Conservation (phyloP, 2,797 vertebrate genomes). For the Gymnoscopelus braueri region DNA sequence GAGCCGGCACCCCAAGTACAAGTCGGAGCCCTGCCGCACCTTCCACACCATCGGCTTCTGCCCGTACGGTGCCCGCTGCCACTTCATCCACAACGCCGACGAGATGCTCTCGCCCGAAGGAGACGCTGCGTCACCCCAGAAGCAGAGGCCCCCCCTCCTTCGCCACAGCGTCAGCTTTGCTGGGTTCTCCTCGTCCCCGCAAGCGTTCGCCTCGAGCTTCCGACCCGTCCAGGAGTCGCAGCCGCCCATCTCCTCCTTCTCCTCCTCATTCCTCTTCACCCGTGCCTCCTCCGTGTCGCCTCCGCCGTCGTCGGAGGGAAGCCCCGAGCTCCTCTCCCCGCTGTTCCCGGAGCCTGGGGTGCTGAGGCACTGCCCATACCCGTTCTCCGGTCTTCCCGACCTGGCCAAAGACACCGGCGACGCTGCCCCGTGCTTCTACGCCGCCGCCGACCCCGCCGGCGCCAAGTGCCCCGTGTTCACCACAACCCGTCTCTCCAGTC, state of each 20-base stretch:
- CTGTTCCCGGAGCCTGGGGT: constrained; percentile 62
- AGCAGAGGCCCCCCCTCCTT: constrained; percentile 69
- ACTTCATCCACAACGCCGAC: constrained; percentile 87
- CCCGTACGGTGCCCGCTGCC: constrained; percentile 85
- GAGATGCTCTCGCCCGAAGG: constrained; percentile 52
- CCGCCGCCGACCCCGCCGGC: constrained; percentile 44
- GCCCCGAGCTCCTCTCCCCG: constrained; percentile 72
- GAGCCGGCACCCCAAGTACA: constrained; percentile 85
- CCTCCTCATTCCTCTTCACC: constrained; percentile 61
- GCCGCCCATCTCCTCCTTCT: background rate
- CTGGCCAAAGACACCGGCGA: constrained; percentile 30
- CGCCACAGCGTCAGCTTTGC: constrained; percentile 85
- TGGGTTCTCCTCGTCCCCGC: constrained; percentile 73
- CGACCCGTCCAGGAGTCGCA: constrained; percentile 61
- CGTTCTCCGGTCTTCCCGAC: constrained; percentile 58
- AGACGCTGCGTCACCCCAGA: background rate
- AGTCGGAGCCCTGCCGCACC: constrained; percentile 86
- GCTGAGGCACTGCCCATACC: constrained; percentile 63
- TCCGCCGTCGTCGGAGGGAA: constrained; percentile 70
- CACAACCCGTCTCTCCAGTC: constrained; percentile 8
- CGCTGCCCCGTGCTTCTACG: constrained; percentile 58
- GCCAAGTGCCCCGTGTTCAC: background rate
- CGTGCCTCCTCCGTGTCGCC: constrained; percentile 75
- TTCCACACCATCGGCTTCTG: constrained; percentile 88
- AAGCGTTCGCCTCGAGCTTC: constrained; percentile 59